Evolutionary conservation across 2,113 vertebrate genomes (phyloP), one percentile per base, ranked within the genome.

Genomic region (Ceyx cyanopectus): DNA sequence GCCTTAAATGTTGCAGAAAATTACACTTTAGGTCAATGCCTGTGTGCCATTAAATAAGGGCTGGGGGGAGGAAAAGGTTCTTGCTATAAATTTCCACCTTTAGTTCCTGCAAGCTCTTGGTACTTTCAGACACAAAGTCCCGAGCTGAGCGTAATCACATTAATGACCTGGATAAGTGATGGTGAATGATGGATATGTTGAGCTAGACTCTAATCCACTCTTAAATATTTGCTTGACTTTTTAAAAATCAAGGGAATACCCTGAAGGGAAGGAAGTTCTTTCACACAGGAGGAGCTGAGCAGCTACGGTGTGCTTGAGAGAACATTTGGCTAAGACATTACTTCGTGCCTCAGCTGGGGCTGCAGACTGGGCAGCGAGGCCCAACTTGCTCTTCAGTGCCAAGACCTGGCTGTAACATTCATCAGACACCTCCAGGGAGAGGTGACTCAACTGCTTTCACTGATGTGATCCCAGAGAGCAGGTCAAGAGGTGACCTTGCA

Each of bases 1-100:
- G 92, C 88, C 93, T 97, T 94, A 97, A 97, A 97, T 96, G 95
- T 96, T 97, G 95, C 97, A 96, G 95, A 97, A 96, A 97, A 97
- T 97, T 96, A 96, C 94, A 97, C 95, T 95, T 94, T 84, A 93
- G 95, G 96, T 97, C 95, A 97, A 96, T 96, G 93, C 75, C 88
- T 96, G 94, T 85, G 77, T 92, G 78, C 87, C 75, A 94, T 97
- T 96, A 94, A 93, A 93, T 87, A 91, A 69, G 69, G 40, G 26
- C 69, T 81, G 29, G 75, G 81, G 84, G 67, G 37, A 70, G 58
- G 60, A 76, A 92, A 78, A 81, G 12, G 54, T 58, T 90, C 54
- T 93, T 81, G 82, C 74, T 86, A 95, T 95, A 94, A 95, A 96
- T 95, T 96, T 92, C 91, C 80, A 87, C 93, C 79, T 90, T 89